Evolutionary conservation across 2,888 invertebrate genomes (phyloP).

Genomic region (Drosophila anceps): DNA sequence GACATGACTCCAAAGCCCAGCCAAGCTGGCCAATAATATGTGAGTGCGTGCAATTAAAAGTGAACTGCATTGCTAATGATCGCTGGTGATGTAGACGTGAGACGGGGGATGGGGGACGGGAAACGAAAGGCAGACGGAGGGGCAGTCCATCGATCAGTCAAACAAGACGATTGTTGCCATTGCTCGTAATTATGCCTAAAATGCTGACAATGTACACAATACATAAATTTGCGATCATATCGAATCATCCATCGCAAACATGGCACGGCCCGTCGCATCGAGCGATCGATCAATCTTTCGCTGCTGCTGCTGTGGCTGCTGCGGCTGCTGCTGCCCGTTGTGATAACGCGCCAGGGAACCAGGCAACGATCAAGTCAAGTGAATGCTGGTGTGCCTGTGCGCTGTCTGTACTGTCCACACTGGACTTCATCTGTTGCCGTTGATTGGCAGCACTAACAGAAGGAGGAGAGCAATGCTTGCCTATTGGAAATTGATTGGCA

Average conservation of each 20-base stretch:
- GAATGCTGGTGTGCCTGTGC: conserved; percentile 58
- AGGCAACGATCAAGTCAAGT: conserved; percentile 36
- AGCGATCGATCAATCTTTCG: conserved; percentile 60
- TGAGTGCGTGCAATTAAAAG: conserved; percentile 70
- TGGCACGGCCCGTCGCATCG: conserved; percentile 36
- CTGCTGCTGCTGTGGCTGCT: conserved; percentile 21
- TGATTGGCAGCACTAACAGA: conserved; percentile 72
- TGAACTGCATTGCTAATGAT: conserved; percentile 71
- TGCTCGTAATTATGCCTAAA: conserved; percentile 71
- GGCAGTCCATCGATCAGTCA: conserved; percentile 49
- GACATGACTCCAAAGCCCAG: conserved; percentile 50
- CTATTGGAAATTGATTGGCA: conserved; percentile 78
- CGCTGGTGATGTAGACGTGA: no score
- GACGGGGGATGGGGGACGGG: not conserved
- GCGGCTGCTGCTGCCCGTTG: conserved; percentile 55
- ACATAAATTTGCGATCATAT: conserved; percentile 80
- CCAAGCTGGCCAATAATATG: conserved; percentile 60
- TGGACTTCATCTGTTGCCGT: conserved; percentile 77
- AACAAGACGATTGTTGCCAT: conserved; percentile 40
- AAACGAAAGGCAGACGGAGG: conserved; percentile 3
- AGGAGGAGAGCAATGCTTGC: conserved; percentile 40
- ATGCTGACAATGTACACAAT: conserved; percentile 74
- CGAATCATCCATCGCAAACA: conserved; percentile 67
- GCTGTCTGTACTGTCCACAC: conserved; percentile 83
- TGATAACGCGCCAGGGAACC: conserved; percentile 72